These are phyloP conservation scores for Apaloderma vittatum DNA, from an alignment of 2,113 vertebrate genomes.

Conservation along the genomic window DNA sequence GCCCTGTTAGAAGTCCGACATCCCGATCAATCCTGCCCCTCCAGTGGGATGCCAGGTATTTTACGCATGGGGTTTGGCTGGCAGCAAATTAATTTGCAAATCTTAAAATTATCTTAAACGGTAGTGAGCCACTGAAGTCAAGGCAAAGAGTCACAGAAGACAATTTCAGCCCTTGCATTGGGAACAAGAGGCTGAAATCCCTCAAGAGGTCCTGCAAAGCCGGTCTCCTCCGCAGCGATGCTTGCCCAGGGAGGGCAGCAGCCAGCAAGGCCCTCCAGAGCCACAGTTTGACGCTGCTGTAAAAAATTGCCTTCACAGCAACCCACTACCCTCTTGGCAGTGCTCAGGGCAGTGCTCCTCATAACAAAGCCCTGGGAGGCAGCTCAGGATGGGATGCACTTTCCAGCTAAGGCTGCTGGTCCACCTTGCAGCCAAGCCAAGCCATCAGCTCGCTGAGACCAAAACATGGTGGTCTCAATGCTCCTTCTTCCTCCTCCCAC, in stretches of 20 bases:
- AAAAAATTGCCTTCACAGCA: neutral
- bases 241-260: fast-evolving
- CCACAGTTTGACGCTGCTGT: fast-evolving
- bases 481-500: neutral
- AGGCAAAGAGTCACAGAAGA: neutral
- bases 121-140: neutral
- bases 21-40: neutral
- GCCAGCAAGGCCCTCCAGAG: neutral
- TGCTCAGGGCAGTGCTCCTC: neutral
- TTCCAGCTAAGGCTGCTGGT: neutral
- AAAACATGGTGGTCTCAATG: neutral
- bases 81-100: neutral
- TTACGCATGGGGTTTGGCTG: neutral
- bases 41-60: neutral
- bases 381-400: neutral
- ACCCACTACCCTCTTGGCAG: fast-evolving
- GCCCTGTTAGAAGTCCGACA: neutral
- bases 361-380: neutral
- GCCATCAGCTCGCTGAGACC: neutral
- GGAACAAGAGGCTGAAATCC: neutral
- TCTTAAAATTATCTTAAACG: neutral
- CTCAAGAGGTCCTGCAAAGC: neutral
- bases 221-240: fast-evolving
- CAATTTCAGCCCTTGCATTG: neutral
- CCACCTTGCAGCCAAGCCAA: neutral